Conservation (phyloP, 2,797 vertebrate genomes). For the Zenarchopterus dispar region DNA sequence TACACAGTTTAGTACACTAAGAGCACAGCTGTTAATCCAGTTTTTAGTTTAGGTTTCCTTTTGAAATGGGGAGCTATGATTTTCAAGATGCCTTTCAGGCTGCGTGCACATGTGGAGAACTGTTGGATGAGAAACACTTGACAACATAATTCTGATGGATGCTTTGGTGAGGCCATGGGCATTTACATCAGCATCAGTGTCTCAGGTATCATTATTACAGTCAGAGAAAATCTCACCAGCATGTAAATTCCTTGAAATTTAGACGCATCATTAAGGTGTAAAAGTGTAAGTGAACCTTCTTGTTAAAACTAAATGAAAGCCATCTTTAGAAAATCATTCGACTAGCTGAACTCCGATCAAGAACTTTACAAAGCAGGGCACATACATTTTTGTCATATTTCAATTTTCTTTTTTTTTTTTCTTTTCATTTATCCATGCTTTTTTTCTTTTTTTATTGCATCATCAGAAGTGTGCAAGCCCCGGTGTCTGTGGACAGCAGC, state of each 20-base stretch:
- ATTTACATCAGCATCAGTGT: conserved; percentile 37
- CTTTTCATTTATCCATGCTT: not conserved
- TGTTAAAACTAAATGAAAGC: conserved; percentile 29
- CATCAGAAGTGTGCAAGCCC: conserved; percentile 73
- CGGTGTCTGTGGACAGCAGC: conserved; percentile 67
- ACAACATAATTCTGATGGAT: conserved; percentile 43
- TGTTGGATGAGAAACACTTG: conserved; percentile 18
- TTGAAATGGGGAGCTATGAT: conserved; percentile 2
- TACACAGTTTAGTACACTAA: not conserved
- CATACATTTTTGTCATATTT: conserved; percentile 40
- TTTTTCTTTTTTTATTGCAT: conserved; percentile 28
- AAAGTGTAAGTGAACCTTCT: conserved; percentile 18
- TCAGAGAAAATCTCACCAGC: conserved; percentile 46
- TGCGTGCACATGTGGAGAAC: conserved; percentile 8
- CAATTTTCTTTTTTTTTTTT: conserved; percentile 1
- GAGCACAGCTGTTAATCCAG: conserved; percentile 17
- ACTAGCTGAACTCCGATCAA: conserved; percentile 24
- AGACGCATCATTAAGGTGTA: conserved; percentile 20
- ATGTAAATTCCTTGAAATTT: conserved; percentile 54
- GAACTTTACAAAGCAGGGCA: not conserved
- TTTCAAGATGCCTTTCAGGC: conserved; percentile 20
- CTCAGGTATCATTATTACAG: conserved; percentile 34
- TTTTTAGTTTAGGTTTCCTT: conserved; percentile 10
- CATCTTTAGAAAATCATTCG: conserved; percentile 17
- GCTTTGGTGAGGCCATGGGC: conserved; percentile 30